Evolutionary conservation across 2,888 invertebrate genomes (phyloP).

Genomic region (Cephus nigrinus): DNA sequence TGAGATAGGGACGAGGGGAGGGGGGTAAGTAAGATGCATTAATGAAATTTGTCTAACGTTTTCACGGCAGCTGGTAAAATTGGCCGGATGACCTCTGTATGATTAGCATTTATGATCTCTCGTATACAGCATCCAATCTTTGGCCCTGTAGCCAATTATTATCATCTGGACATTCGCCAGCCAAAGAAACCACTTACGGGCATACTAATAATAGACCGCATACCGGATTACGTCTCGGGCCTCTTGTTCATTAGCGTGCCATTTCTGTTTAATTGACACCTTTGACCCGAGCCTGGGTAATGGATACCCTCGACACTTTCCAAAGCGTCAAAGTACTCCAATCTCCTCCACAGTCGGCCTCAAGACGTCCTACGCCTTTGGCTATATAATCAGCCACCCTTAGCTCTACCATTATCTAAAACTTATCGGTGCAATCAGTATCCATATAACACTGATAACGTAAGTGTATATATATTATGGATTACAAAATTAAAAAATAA

Average conservation of each 20-base stretch:
- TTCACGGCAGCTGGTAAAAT: background rate
- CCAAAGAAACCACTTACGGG: conserved; percentile 50
- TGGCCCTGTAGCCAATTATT: conserved; percentile 47
- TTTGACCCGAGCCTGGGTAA: conserved; percentile 33
- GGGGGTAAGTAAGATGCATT: background rate
- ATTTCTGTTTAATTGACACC: conserved; percentile 60
- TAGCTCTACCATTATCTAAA: background rate
- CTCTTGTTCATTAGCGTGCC: conserved; percentile 59
- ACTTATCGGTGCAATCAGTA: background rate
- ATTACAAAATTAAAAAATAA: too few species aligned
- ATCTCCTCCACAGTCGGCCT: background rate
- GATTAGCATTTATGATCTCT: background rate
- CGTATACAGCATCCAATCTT: conserved; percentile 26
- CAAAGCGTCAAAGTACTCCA: background rate
- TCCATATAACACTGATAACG: background rate
- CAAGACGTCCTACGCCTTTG: background rate
- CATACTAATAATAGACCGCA: conserved; percentile 48
- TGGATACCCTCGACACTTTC: background rate
- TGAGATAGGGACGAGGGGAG: background rate
- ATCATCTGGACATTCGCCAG: conserved; percentile 48
- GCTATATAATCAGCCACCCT: background rate
- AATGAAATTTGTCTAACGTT: background rate
- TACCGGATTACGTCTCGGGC: conserved; percentile 48
- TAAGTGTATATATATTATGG: background rate
- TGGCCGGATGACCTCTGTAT: background rate